Conservation (phyloP, 1,140 invertebrate species). For the Drosophila guanche region DNA sequence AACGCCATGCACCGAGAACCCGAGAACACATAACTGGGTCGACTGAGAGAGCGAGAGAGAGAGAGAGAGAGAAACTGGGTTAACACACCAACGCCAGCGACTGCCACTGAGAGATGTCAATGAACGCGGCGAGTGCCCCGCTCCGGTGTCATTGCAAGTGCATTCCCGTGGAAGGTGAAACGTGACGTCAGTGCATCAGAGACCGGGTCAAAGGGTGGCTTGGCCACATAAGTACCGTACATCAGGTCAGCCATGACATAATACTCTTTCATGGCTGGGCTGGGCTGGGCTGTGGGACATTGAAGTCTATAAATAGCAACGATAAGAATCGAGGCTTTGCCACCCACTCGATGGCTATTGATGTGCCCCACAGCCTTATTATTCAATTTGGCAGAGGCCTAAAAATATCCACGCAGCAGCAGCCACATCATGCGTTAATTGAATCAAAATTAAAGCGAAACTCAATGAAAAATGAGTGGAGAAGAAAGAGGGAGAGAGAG, state of each 20-base stretch:
- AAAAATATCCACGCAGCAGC: slow-evolving; percentile 42
- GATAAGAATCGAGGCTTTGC: neutral
- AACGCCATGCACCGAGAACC: slow-evolving; percentile 64
- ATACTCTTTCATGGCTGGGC: slow-evolving; percentile 69
- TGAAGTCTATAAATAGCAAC: slow-evolving; percentile 64
- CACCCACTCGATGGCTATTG: slow-evolving; percentile 17
- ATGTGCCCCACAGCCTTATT: slow-evolving; percentile 36
- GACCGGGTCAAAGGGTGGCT: slow-evolving; percentile 31
- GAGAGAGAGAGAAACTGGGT: slow-evolving; percentile 64
- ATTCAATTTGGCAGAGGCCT: slow-evolving; percentile 38
- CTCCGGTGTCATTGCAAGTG: slow-evolving; percentile 32
- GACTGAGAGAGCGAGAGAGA: slow-evolving; percentile 6
- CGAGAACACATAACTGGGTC: slow-evolving; percentile 52
- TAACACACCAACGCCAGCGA: slow-evolving; percentile 43
- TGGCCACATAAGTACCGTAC: slow-evolving; percentile 8
- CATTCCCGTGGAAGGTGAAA: slow-evolving; percentile 77
- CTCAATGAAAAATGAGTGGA: slow-evolving; percentile 69
- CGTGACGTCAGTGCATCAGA: slow-evolving; percentile 61
- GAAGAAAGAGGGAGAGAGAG: neutral
- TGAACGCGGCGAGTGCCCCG: slow-evolving; percentile 44
- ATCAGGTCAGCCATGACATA: slow-evolving; percentile 75
- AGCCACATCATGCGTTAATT: slow-evolving; percentile 57
- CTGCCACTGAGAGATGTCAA: slow-evolving; percentile 46
- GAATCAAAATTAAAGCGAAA: slow-evolving; percentile 57
- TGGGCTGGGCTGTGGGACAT: slow-evolving; percentile 39